Conservation (phyloP, 35 echinoderm and acorn worm genomes). For the Ophioderma brevispina region DNA sequence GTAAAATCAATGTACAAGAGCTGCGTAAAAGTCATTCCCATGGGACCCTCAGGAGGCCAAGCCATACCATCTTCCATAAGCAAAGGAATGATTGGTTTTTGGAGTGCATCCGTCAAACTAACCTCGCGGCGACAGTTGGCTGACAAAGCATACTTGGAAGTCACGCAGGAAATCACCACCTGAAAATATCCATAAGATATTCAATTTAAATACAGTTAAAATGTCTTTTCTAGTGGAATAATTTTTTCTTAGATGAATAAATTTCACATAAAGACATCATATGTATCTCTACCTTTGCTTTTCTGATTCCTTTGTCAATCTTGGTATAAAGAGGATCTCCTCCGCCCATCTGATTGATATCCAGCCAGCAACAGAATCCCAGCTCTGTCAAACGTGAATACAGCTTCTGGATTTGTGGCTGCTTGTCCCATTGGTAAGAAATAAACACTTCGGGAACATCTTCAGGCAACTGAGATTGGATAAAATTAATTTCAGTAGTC, state of each 20-base stretch:
- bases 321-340: constrained; percentile 89
- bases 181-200: constrained; percentile 15
- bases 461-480: background rate
- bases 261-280: background rate
- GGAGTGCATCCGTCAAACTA: constrained; percentile 83
- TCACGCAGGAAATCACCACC: constrained; percentile 90
- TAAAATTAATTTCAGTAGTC: background rate
- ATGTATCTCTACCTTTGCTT: constrained; percentile 72
- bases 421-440: constrained; percentile 96
- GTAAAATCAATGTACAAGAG: constrained; percentile 95
- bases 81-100: constrained; percentile 84
- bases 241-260: background rate
- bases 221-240: background rate
- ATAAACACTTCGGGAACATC: constrained; percentile 66
- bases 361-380: constrained; percentile 87
- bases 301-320: constrained; percentile 91
- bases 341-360: constrained; percentile 93
- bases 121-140: constrained; percentile 94
- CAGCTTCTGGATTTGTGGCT: constrained; percentile 80
- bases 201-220: background rate
- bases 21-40: constrained; percentile 96
- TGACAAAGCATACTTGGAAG: constrained; percentile 85
- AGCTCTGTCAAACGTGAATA: constrained; percentile 72
- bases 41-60: constrained; percentile 94
- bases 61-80: constrained; percentile 69